Conservation (phyloP, 2,888 invertebrate genomes). For the Plagodis pulveraria region DNA sequence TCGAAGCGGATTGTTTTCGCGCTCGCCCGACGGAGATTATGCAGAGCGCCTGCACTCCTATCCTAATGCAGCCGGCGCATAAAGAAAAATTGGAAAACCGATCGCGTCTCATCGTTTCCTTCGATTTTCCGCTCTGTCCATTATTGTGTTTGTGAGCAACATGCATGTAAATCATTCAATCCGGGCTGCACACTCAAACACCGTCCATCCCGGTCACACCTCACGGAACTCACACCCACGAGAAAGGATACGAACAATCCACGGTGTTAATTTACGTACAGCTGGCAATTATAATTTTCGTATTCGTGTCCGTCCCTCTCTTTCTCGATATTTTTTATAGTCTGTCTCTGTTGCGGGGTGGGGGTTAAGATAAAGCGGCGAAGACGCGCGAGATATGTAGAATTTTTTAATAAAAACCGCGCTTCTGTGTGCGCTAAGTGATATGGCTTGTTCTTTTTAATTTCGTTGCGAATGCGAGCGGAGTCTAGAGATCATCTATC, state of each 20-base stretch:
- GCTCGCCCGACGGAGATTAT: conserved; percentile 56
- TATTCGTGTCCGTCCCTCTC: conserved; percentile 73
- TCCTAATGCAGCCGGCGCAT: conserved; percentile 53
- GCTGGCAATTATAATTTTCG: conserved; percentile 85
- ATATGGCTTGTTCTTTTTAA: conserved; percentile 85
- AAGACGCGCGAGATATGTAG: conserved; percentile 83
- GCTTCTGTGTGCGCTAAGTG: conserved; percentile 84
- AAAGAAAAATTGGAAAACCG: conserved; percentile 70
- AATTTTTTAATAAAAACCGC: conserved; percentile 81
- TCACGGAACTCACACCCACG: conserved; percentile 36
- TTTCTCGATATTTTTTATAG: conserved; percentile 70
- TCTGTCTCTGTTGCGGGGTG: conserved; percentile 66
- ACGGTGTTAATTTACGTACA: conserved; percentile 83
- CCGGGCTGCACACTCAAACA: conserved; percentile 63
- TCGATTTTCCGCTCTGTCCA: conserved; percentile 79
- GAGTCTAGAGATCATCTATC: conserved; percentile 77
- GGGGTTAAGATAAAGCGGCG: conserved; percentile 74
- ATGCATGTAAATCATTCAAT: conserved; percentile 77
- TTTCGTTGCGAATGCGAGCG: conserved; percentile 77
- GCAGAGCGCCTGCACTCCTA: conserved; percentile 48
- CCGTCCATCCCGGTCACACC: conserved; percentile 53
- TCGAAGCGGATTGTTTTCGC: conserved; percentile 46
- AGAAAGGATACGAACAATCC: conserved; percentile 52
- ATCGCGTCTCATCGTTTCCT: conserved; percentile 66
- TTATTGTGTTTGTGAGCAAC: conserved; percentile 78